Percentiles rank a stretch among this genome's conserved stretches.
Evolutionary conservation across 2,888 invertebrate species (phyloP).

Genomic region (Microctonus aethiopoides): DNA sequence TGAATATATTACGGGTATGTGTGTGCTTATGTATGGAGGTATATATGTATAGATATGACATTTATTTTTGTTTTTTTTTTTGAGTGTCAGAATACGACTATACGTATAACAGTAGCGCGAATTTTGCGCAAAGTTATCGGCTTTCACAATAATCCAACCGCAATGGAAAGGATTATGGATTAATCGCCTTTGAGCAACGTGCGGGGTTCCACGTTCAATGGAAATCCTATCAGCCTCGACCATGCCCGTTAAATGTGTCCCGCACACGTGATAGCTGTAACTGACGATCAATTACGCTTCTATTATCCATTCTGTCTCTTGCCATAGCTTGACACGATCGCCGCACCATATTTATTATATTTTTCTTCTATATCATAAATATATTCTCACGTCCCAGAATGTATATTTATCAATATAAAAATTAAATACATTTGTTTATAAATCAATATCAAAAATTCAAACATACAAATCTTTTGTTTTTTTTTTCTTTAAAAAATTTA

Average conservation of each 20-base stretch:
- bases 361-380: not conserved
- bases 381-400: not conserved
- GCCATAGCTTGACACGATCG: not conserved
- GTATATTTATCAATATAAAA: not conserved
- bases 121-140: conserved; percentile 33
- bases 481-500: no score
- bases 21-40: not conserved
- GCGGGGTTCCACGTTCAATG: conserved; percentile 33
- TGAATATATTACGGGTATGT: no score
- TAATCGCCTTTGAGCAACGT: conserved; percentile 33
- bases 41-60: not conserved
- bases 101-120: conserved; percentile 10
- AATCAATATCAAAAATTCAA: no score
- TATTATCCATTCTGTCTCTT: conserved; percentile 24
- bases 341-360: not conserved
- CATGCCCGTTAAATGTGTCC: conserved; percentile 32
- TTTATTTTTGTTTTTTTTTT: not conserved
- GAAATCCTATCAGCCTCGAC: conserved; percentile 33
- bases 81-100: not conserved
- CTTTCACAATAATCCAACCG: conserved; percentile 30
- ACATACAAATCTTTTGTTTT: no score
- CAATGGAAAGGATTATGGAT: conserved; percentile 33
- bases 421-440: no score
- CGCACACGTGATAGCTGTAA: conserved; percentile 29
- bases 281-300: conserved; percentile 33